Evolutionary conservation across 2,113 vertebrate species (phyloP), one percentile per base, ranked within the genome.

Genomic region (Prochilodus magdalenae): DNA sequence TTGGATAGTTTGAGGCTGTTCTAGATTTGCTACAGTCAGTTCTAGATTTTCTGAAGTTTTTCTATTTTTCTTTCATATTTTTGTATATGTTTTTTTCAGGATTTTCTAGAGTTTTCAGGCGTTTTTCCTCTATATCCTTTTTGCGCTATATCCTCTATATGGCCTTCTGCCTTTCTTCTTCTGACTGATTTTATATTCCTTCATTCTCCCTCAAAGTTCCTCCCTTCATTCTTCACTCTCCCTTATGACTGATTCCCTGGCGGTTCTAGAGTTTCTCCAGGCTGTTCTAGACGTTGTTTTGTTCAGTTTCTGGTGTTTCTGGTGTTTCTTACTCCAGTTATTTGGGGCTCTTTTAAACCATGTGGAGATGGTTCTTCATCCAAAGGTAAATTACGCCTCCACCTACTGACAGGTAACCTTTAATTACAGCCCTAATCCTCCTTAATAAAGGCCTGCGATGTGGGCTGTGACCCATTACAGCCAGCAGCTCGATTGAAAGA

Each of bases 341-440:
- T 86, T 87, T 90, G 90, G 90, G 49, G 49, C 13, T 65, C 15
- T 65, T 30, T 30, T 30, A 29, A 27, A 65, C 15, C 29, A 16
- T 15, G 62, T 16, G 14, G 12, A 65, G 62, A 65, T 66, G 27
- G 29, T 36, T 67, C 88, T 92, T 91, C 91, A 92, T 91, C 89
- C 89, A 90, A 92, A 92, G 91, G 89, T 92, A 90, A 93, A 91
- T 93, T 91, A 91, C 91, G 90, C 88, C 89, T 91, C 86, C 80
- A 62, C 83, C 89, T 88, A 89, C 87, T 90, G 88, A 89, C 93
- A 93, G 93, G 93, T 93, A 93, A 93, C 91, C 91, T 92, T 93
- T 93, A 88, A 92, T 94, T 92, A 92, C 69, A 78, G 84, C 81
- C 84, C 84, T 92, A 92, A 93, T 93, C 89, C 91, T 86, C 90